Conservation (phyloP, 2,113 vertebrate species). For the Paramisgurnus dabryanus region DNA sequence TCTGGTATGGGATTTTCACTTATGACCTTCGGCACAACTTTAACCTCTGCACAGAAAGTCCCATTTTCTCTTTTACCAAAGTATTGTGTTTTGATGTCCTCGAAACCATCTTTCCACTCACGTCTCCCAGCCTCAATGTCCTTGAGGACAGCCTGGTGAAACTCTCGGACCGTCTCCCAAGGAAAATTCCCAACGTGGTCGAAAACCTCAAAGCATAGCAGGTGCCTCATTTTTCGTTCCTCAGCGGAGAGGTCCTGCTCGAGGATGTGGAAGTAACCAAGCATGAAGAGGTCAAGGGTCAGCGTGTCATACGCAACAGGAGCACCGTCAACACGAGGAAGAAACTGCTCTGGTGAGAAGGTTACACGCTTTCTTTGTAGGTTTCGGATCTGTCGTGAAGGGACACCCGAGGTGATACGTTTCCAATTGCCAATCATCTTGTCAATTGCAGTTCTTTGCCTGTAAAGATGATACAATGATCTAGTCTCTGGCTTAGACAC, state of each 20-base stretch:
- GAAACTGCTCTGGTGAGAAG: constrained; percentile 88
- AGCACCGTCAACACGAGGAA: constrained; percentile 74
- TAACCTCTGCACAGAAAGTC: background rate
- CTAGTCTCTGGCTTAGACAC: constrained; percentile 20
- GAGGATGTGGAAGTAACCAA: constrained; percentile 94
- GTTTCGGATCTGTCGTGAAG: constrained; percentile 57
- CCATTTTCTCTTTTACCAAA: constrained; percentile 69
- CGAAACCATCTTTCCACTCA: constrained; percentile 85
- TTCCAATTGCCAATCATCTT: constrained; percentile 83
- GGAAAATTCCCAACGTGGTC: constrained; percentile 84
- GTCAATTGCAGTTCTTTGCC: constrained; percentile 76
- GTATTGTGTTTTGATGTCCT: constrained; percentile 86
- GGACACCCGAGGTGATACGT: constrained; percentile 61
- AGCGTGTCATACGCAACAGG: constrained; percentile 76
- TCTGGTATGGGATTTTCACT: constrained; percentile 50
- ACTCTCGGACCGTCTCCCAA: constrained; percentile 83
- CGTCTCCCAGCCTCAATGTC: constrained; percentile 83
- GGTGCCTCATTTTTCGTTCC: constrained; percentile 87
- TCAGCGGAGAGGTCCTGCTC: constrained; percentile 84
- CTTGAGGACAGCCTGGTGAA: constrained; percentile 86
- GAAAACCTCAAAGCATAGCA: constrained; percentile 95
- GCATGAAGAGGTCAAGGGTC: constrained; percentile 92
- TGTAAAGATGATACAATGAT: constrained; percentile 68
- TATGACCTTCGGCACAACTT: constrained; percentile 54
- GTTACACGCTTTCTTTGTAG: constrained; percentile 57